Evolutionary conservation across 2,888 invertebrate genomes (phyloP), one percentile per base, ranked within the genome.

Genomic region (Pomacea canaliculata): DNA sequence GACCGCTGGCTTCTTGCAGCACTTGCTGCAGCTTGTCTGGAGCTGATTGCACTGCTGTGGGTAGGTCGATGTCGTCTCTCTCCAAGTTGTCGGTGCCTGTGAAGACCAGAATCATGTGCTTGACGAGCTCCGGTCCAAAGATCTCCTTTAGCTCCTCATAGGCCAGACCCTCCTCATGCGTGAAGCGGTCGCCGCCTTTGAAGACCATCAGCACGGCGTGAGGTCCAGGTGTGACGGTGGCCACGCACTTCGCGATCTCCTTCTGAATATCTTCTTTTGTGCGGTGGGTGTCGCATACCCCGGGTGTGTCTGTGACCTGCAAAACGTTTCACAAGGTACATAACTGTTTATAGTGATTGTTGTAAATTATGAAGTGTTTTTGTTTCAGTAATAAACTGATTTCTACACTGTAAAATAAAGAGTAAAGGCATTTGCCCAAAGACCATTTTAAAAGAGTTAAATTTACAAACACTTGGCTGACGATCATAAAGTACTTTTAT

Each of bases 171-270:
- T 70, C 70, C n/a, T 70, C 70, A 0, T 0, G 16, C 8, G 70
- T 70, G 70, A 70, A 70, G 51, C 70, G 70, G 19, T 70, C 51
- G 18, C 51, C 51, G 19, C n/a, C 51, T 51, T 49, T 49, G 51
- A 70, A n/a, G 23, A 70, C 23, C 70, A 70, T 51, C n/a, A 70
- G 19, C 7, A 70, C 56, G 70, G 70, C 70, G 56, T 70, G 70
- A 70, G 70, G 70, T 9, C 70, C 70, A 10, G 70, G 70, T 10
- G 70, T 70, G 10, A 70, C 56, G 3, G 70, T 49, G 56, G 51
- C 70, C 49, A 49, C n/a, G 56, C n/a, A 19, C 27, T 70, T 70
- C n/a, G 70, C 70, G n/a, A 70, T 70, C 51, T 70, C 70, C 19
- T 23, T 18, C 4, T 70, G 51, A 16, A 70, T 51, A 12, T 70